Percentiles rank a stretch among this genome's conserved stretches.
phyloP scores from a whole-genome alignment of 2,797 vertebrate species.

The Cephalopachus bancanus region DNA sequence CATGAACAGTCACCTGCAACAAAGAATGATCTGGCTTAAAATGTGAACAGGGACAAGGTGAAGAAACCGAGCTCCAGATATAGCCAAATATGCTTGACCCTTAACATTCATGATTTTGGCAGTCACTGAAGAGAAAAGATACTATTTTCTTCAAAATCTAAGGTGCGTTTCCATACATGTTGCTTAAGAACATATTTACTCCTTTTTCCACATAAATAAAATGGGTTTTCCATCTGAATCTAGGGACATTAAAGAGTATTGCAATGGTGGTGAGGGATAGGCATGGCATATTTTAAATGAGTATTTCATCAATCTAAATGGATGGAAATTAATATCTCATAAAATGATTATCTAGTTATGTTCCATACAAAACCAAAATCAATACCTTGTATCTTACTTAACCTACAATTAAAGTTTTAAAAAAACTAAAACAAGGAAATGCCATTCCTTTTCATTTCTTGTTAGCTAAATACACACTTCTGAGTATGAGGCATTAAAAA shows the following conservation, averaged over 20 bases:
- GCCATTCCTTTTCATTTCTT: conserved; percentile 84
- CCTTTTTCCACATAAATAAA: conserved; percentile 48
- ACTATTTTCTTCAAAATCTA: background rate
- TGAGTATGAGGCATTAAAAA: conserved; percentile 78
- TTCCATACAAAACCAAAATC: conserved; percentile 73
- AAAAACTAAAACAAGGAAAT: conserved; percentile 84
- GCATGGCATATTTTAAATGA: background rate
- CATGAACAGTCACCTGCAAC: background rate
- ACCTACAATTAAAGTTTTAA: conserved; percentile 85
- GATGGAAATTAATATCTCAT: conserved; percentile 72
- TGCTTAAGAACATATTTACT: conserved; percentile 4
- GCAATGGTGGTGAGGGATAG: background rate
- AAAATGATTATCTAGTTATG: conserved; percentile 72
- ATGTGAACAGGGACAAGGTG: background rate
- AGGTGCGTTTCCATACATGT: background rate
- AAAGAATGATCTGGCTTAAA: conserved; percentile 10
- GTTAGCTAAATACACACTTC: conserved; percentile 85
- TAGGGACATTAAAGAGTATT: background rate
- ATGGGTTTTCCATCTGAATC: conserved; percentile 35
- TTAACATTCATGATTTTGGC: background rate
- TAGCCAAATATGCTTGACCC: conserved; percentile 11
- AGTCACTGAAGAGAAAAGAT: fast-evolving
- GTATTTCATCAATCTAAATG: conserved; percentile 70
- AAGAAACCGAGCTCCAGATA: conserved; percentile 14
- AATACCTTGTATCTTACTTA: conserved; percentile 84